Conservation (phyloP, 2,888 invertebrate species). For the Cepaea hortensis region DNA sequence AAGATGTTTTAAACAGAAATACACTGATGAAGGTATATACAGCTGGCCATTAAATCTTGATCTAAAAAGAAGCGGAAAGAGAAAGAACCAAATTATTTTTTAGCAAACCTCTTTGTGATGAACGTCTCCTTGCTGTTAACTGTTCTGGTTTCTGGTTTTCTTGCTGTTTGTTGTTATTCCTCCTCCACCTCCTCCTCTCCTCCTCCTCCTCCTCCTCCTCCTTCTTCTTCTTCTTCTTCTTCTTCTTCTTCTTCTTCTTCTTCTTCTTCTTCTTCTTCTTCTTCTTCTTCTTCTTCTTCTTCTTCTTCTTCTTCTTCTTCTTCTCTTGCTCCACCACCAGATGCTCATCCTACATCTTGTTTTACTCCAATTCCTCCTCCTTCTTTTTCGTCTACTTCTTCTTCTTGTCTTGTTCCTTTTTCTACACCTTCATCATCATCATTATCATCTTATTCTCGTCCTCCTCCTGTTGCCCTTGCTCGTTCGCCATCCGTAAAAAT, state of each 20-base stretch:
- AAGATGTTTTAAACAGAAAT: not conserved
- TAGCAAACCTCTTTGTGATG: too few relatives aligned
- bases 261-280: constrained; percentile 6
- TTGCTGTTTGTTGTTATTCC: too few relatives aligned
- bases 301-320: too few relatives aligned
- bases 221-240: not conserved
- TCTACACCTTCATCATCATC: not conserved
- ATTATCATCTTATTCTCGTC: not conserved
- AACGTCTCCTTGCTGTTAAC: too few relatives aligned
- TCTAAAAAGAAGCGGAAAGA: too few relatives aligned
- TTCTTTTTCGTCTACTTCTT: too few relatives aligned
- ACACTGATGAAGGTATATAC: too few relatives aligned
- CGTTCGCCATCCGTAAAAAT: too few relatives aligned
- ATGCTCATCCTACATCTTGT: not conserved
- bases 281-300: constrained; percentile 7
- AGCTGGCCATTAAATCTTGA: too few relatives aligned
- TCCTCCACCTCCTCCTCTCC: too few relatives aligned
- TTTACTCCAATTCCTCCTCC: not conserved
- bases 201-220: not conserved
- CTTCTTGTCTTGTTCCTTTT: not conserved
- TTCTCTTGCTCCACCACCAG: not conserved
- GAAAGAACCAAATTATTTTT: too few relatives aligned
- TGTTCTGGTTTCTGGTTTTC: too few relatives aligned
- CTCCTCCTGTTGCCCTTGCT: not conserved
- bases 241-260: constrained; percentile 1